These are phyloP conservation scores for Esox lucius DNA, from an alignment of 2,797 vertebrate species.

Conservation along the genomic window DNA sequence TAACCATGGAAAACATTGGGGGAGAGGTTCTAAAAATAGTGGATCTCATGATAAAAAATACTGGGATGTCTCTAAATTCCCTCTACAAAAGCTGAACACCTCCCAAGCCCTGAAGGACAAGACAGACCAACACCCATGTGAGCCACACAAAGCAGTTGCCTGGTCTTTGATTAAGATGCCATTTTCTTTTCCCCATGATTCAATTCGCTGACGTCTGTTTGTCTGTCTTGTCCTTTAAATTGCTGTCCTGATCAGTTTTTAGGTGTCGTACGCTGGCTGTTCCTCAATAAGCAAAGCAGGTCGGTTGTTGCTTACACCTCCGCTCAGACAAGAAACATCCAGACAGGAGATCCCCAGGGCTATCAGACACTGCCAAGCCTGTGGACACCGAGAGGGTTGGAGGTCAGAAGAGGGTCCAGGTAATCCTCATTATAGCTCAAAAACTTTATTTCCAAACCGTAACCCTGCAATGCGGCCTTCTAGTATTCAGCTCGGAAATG, in stretches of 20 bases:
- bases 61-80: too few relatives aligned
- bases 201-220: conserved; percentile 9
- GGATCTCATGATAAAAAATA: too few relatives aligned
- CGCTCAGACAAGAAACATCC: conserved; percentile 70
- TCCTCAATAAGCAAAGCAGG: conserved; percentile 77
- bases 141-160: neutral
- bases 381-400: conserved; percentile 42
- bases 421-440: neutral
- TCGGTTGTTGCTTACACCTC: conserved; percentile 84
- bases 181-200: neutral
- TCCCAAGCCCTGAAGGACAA: too few relatives aligned
- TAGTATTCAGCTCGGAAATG: neutral
- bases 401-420: neutral
- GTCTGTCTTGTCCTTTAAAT: conserved; percentile 50
- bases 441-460: neutral
- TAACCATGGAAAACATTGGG: too few relatives aligned
- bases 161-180: neutral
- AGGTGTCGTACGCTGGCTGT: conserved; percentile 60
- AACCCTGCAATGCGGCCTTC: neutral
- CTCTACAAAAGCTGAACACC: too few relatives aligned
- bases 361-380: conserved; percentile 88
- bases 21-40: too few relatives aligned
- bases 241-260: conserved; percentile 62
- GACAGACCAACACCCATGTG: too few relatives aligned
- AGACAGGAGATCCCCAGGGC: conserved; percentile 85